These are phyloP conservation scores for Meleagris gallopavo DNA, from an alignment of 2,113 vertebrate genomes.

Conservation along the genomic window DNA sequence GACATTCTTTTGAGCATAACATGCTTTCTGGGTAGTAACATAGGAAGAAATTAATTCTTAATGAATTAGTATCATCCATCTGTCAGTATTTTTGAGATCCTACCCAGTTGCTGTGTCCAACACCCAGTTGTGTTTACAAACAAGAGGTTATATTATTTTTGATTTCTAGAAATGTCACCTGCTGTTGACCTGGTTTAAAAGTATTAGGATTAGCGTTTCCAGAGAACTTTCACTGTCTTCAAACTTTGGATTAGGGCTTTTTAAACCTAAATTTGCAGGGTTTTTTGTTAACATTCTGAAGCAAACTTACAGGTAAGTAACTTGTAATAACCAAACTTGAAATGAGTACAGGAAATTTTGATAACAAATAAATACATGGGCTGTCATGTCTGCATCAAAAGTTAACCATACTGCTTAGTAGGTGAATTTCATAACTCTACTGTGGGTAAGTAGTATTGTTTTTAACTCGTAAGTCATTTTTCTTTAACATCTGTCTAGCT, in stretches of 20 bases:
- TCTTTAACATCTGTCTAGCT: slow-evolving; percentile 87
- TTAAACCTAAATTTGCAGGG: slow-evolving; percentile 7
- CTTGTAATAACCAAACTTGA: background rate
- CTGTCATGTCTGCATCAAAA: slow-evolving; percentile 14
- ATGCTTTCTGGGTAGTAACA: background rate
- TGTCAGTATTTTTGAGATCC: background rate
- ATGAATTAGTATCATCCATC: background rate
- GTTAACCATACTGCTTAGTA: slow-evolving; percentile 32
- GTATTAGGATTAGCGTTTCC: background rate
- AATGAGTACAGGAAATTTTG: background rate
- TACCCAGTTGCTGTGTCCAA: background rate
- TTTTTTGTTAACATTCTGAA: background rate
- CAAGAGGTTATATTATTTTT: background rate
- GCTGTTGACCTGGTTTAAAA: slow-evolving; percentile 28
- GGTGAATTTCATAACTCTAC: slow-evolving; percentile 48
- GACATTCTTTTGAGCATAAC: background rate
- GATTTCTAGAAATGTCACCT: background rate
- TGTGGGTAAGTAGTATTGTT: slow-evolving; percentile 76
- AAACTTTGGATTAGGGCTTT: background rate
- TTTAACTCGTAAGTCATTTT: slow-evolving; percentile 66
- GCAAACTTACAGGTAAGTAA: slow-evolving; percentile 22
- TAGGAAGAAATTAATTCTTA: too few species aligned
- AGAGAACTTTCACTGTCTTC: background rate
- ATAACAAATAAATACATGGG: background rate
- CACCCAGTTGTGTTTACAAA: background rate